These are phyloP conservation scores for Rhagologus leucostigma DNA, from an alignment of 2,113 vertebrate species.

Conservation along the genomic window DNA sequence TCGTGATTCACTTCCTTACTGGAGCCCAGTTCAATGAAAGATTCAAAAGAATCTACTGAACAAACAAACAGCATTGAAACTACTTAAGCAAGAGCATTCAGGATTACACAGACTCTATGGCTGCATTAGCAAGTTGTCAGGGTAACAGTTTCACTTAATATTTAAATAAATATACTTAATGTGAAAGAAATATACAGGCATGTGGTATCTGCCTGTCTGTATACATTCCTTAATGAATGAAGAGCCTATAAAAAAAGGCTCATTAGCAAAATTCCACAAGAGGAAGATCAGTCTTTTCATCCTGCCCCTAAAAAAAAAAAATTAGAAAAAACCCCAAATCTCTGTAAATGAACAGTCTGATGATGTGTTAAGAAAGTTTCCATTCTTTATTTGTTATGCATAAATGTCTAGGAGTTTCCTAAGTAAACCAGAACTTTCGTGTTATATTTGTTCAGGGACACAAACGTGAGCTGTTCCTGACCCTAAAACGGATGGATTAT, in stretches of 20 bases:
- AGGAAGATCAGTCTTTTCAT: not conserved
- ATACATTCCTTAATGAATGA: not conserved
- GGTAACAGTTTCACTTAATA: not conserved
- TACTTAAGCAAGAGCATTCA: not conserved
- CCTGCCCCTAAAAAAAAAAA: not conserved
- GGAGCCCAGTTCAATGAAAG: not conserved
- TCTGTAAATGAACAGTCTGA: not conserved
- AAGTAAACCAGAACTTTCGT: not conserved
- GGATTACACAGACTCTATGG: not conserved
- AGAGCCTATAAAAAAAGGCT: not conserved
- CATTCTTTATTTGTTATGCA: not conserved
- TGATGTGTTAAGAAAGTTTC: not conserved
- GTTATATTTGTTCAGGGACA: not conserved
- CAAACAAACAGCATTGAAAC: not conserved
- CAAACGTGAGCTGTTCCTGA: not conserved
- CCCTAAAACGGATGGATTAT: not conserved
- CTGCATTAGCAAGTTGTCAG: not conserved
- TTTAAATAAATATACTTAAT: not conserved
- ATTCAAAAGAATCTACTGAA: not conserved
- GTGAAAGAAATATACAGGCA: not conserved
- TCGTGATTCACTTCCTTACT: not conserved
- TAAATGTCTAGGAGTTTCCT: not conserved
- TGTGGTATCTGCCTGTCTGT: not conserved
- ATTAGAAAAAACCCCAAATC: not conserved
- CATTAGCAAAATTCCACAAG: not conserved